phyloP scores from a whole-genome alignment of 2,113 vertebrate genomes.

The Corvus hawaiiensis region DNA sequence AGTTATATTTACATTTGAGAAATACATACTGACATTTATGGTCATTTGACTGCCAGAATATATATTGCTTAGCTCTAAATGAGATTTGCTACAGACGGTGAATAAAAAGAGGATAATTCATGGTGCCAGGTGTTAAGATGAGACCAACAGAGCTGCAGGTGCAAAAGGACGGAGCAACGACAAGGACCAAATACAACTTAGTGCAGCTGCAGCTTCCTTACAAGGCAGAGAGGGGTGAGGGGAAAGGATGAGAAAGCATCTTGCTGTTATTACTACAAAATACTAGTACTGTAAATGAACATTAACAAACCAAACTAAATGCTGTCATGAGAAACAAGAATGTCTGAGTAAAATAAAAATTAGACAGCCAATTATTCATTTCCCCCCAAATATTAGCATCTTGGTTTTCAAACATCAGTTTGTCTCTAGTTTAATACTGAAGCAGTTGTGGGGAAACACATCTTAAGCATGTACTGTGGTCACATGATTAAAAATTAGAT shows the following conservation, averaged over 20 bases:
- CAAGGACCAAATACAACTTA: slow-evolving; percentile 71
- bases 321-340: neutral
- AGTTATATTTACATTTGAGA: slow-evolving; percentile 52
- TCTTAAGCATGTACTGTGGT: neutral
- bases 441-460: neutral
- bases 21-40: slow-evolving; percentile 56
- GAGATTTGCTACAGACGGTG: slow-evolving; percentile 40
- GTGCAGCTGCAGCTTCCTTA: slow-evolving; percentile 76
- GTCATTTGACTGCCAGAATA: slow-evolving; percentile 53
- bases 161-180: slow-evolving; percentile 72
- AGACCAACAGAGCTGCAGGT: slow-evolving; percentile 83
- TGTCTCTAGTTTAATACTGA: neutral
- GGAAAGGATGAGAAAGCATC: slow-evolving; percentile 53
- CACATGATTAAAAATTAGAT: slow-evolving; percentile 62
- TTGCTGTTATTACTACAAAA: slow-evolving; percentile 41
- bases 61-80: slow-evolving; percentile 40
- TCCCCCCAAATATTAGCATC: neutral
- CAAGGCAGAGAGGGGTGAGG: slow-evolving; percentile 37
- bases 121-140: slow-evolving; percentile 76
- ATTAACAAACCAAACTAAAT: slow-evolving; percentile 18
- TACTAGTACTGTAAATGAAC: slow-evolving; percentile 27
- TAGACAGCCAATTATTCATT: neutral
- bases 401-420: neutral
- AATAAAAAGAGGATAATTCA: slow-evolving; percentile 73
- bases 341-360: neutral